phyloP scores from a whole-genome alignment of 2,797 vertebrate genomes.

The Siniperca obscura region DNA sequence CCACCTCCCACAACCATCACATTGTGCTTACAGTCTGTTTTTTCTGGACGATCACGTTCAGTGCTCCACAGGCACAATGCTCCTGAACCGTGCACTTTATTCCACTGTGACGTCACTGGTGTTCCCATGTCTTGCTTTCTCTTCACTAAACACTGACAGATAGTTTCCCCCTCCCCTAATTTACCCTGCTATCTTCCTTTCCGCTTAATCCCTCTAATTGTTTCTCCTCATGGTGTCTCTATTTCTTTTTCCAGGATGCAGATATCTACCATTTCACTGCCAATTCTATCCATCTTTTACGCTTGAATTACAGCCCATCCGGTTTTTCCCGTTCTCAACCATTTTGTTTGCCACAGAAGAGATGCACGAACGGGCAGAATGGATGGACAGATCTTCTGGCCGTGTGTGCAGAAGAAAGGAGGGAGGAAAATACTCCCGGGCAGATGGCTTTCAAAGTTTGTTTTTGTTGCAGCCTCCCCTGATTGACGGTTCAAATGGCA shows the following conservation, averaged over 20 bases:
- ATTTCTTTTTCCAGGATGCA: constrained; percentile 61
- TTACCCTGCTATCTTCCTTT: constrained; percentile 27
- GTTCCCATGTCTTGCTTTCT: constrained; percentile 31
- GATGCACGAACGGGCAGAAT: constrained; percentile 33
- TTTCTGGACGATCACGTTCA: constrained; percentile 39
- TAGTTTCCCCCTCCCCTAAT: neutral
- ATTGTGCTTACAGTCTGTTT: constrained; percentile 57
- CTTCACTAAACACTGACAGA: constrained; percentile 31
- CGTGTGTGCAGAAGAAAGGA: constrained; percentile 23
- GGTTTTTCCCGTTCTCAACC: constrained; percentile 61
- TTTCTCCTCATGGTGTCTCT: constrained; percentile 50
- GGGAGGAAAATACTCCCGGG: neutral
- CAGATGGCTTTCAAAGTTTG: constrained; percentile 44
- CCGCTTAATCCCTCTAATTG: constrained; percentile 55
- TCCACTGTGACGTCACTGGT: constrained; percentile 45
- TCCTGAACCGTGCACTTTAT: constrained; percentile 34
- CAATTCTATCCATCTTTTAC: constrained; percentile 45
- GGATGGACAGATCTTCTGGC: constrained; percentile 17
- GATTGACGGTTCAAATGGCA: constrained; percentile 48
- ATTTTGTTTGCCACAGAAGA: constrained; percentile 46
- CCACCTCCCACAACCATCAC: constrained; percentile 54
- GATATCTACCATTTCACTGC: constrained; percentile 40
- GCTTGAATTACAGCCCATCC: constrained; percentile 62
- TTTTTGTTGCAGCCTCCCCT: constrained; percentile 48
- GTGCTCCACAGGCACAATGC: constrained; percentile 26